Base-by-base conservation (phyloP, 2,113 vertebrate species). In the Tinamus guttatus region DNA sequence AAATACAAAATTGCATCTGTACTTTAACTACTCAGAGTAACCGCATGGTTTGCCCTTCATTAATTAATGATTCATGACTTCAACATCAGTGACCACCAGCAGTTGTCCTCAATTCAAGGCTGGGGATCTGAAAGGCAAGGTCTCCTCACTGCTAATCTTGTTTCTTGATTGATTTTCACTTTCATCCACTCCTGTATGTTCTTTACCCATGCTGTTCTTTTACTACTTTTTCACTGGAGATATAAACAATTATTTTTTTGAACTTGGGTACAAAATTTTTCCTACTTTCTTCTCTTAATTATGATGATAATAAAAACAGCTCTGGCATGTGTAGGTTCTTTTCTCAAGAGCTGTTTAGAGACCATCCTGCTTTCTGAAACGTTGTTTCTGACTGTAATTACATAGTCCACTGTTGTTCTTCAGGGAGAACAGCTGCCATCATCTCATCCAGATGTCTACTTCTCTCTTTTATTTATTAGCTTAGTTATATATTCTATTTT, bases 281-380 rank as follows among this genome's bases (percentile, higher is more conserved):
- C 27, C 45, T 59, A 49, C 25, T 32, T 41, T 65, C 56, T 67
- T 13, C 21, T 63, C 65, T 73, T 79, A 85, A 71, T 91, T 79
- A 68, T 6, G 7, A 34, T 89, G 63, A 81, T 81, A 64, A 76
- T 36, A 83, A 88, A 93, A 94, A 83, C 25, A 93, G 40, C 27
- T 49, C 43, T 54, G 56, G 24, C 36, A 70, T 32, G 18, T 54
- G 22, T 12, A 32, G 54, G 16, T n/a, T 87, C 27, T 91, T 19
- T 79, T 95, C 71, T 92, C 47, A 90, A 89, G 36, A 68, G 41
- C 76, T 70, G 54, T 45, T 80, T 49, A 93, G 74, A 89, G 36
- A 58, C 38, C 36, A 80, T n/a, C 36, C 41, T 90, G 51, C n/a
- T 76, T 65, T 70, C 70, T 62, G 49, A 94, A 85, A 92, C 63